Base-by-base conservation (phyloP, 2,797 vertebrate genomes). In the Craterocephalus amniculus region DNA sequence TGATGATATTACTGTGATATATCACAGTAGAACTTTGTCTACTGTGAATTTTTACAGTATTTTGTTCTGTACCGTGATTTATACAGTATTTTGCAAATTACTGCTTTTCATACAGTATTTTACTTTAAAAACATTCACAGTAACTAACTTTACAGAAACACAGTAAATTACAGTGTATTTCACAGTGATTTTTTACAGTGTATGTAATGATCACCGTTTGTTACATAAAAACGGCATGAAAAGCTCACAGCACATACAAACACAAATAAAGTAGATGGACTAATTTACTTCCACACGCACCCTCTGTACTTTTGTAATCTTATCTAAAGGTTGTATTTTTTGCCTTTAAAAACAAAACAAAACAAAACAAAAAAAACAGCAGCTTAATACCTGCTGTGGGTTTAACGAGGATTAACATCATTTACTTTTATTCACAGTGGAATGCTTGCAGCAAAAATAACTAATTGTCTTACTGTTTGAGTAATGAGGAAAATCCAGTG, bases 321-420 rank as follows among this genome's bases (percentile, higher is more conserved):
- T 57, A 58, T 56, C 51, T 35, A 32, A 66, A 65, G 5, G 12
- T 27, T 22, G 51, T 54, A 9, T 31, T 31, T 18, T 5, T 49
- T 34, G 49, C 29, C n/a, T 62, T 52, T 61, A n/a, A n/a, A n/a
- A n/a, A n/a, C n/a, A n/a, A n/a, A n/a, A n/a, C 27, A 65, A 45
- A 58, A 32, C 3, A 32, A 32, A 32, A 34, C 5, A 60, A 70
- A 16, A 38, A 16, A 48, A 2, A 27, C 59, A 29, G 27, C 5
- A 29, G 60, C 27, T 80, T 78, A 72, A 76, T 76, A 72, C 78
- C 82, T 75, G 70, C 72, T 78, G 80, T 45, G 78, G 32, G 49
- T 62, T 81, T 77, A 2, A 61, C 11, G n/a, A 55, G 67, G 67
- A 78, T 81, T 72, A 72, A 58, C 36, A 79, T 72, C 4, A 48